Conservation (phyloP, 2,888 invertebrate species). For the Dusona sp. region DNA sequence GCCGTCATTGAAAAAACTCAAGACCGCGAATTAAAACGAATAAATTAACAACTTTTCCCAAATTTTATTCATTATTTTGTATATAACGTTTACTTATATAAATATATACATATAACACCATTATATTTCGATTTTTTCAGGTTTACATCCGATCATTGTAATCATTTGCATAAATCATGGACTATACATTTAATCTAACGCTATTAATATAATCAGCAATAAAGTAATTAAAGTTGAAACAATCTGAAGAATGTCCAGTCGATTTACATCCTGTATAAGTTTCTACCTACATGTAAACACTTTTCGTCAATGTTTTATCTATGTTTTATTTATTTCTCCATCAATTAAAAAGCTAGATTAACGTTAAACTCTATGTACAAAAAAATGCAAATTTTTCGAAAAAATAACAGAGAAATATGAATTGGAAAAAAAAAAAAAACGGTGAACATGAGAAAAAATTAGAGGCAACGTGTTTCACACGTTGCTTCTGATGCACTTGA, state of each 20-base stretch:
- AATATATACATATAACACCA: background rate
- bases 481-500: constrained; percentile 82
- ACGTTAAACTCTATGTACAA: background rate
- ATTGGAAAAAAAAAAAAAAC: background rate
- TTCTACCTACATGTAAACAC: no score
- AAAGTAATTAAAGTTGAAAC: no score
- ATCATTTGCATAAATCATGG: no score
- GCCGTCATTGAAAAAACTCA: constrained; percentile 89
- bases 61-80: background rate
- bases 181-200: no score
- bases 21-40: constrained; percentile 69
- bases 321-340: no score
- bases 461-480: constrained; percentile 46
- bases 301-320: no score
- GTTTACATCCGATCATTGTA: background rate
- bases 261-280: no score
- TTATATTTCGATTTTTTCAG: background rate
- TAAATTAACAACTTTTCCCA: background rate
- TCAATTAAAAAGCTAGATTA: no score
- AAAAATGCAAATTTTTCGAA: background rate
- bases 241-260: no score
- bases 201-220: no score
- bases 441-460: background rate
- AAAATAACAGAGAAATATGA: background rate
- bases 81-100: background rate